Evolutionary conservation across 2,888 invertebrate species (phyloP), one percentile per base, ranked within the genome.

Genomic region (Lithophane semibrunnea): DNA sequence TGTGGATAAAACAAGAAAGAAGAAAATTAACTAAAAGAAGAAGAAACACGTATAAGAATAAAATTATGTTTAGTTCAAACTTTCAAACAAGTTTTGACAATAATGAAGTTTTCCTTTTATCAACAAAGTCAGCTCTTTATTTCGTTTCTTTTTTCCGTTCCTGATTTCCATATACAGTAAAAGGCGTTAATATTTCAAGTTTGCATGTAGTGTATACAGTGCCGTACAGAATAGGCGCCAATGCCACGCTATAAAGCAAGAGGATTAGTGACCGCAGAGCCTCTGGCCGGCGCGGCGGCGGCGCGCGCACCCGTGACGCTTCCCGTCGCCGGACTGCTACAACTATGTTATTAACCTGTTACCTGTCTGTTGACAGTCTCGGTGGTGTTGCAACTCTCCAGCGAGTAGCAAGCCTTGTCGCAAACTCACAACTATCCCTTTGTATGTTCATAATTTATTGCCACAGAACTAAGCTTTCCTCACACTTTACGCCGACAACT

Each of bases 241-340:
- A 47, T 74, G n/a, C 21, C 47, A 66, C 29, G 47, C 66, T 74
- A 74, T 73, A 56, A 47, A 66, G 61, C 79, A 75, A 81, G 66
- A 24, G 29, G 60, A 79, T 66, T 81, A 75, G 75, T 61, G 66
- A 80, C 58, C 81, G 37, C 65, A 60, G 52, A 66, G 54, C 37
- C 69, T 29, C 52, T 16, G n/a, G 9, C 61, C 47, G 47, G 29
- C 29, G 29, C 47, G 47, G 29, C 29, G 29, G 29, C 29, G 1
- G 60, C 13, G 79, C 37, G 16, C 74, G 66, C 47, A n/a, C 21
- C 75, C 75, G 47, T 79, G 42, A 74, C 60, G 75, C 75, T 60
- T 61, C 49, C 58, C 42, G 60, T 10, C 58, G 13, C 58, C 49
- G 60, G 16, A 52, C 44, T 4, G 21, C 65, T 52, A 54, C 65